A percentile compares a stretch with the other conserved stretches of the same genome.
These are phyloP conservation scores for Nymphalis c-album DNA, from an alignment of 2,888 invertebrate genomes.

Conservation along the genomic window DNA sequence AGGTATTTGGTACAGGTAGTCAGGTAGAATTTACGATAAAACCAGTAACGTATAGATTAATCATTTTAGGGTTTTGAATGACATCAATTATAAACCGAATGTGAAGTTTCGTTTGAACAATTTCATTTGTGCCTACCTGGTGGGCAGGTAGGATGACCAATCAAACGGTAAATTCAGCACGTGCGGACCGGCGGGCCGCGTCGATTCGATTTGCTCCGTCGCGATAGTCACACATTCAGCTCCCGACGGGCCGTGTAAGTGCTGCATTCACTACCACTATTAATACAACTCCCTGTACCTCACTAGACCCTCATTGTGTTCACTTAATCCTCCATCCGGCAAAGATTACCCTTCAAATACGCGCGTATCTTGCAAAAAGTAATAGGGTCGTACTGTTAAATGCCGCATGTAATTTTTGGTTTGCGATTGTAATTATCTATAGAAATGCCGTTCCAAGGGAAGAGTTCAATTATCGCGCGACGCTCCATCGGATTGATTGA, in stretches of 20 bases:
- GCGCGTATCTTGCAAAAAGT: constrained; percentile 73
- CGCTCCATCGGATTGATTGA: constrained; percentile 73
- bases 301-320: constrained; percentile 72
- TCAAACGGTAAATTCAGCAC: constrained; percentile 68
- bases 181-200: constrained; percentile 63
- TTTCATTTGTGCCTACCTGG: constrained; percentile 37
- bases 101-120: constrained; percentile 18
- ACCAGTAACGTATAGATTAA: neutral
- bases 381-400: constrained; percentile 76
- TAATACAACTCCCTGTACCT: constrained; percentile 74
- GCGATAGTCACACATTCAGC: constrained; percentile 78
- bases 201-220: constrained; percentile 78
- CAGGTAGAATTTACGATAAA: too few relatives aligned
- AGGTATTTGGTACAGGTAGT: too few relatives aligned
- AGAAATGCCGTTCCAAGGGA: constrained; percentile 69
- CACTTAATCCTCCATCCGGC: constrained; percentile 75
- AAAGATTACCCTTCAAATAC: constrained; percentile 74
- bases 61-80: neutral
- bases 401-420: constrained; percentile 79
- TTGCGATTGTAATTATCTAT: constrained; percentile 79
- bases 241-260: constrained; percentile 78
- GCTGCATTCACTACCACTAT: constrained; percentile 79
- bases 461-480: constrained; percentile 77
- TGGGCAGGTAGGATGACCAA: constrained; percentile 45
- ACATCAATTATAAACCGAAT: constrained; percentile 15